Evolutionary conservation across 2,113 vertebrate genomes (phyloP), one percentile per base, ranked within the genome.

Genomic region (Tretioscincus oriximinensis): DNA sequence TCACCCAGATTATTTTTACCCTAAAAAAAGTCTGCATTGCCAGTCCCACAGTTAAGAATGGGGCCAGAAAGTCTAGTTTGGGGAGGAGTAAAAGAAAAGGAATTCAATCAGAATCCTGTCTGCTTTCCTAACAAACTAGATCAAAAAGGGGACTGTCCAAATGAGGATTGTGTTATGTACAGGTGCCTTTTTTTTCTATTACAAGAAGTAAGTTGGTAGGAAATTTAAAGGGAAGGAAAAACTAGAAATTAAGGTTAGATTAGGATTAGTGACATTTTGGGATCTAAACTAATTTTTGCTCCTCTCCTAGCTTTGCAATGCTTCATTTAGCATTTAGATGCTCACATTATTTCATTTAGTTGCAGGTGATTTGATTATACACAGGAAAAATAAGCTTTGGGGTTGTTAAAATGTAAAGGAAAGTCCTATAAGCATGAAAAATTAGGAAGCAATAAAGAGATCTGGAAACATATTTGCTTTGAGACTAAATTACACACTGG

Each of bases 381-480:
- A 82, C 74, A 81, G 66, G 83, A 90, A 90, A 88, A 83, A 14
- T 66, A 75, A 88, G n/a, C 66, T 81, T 9, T 10, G 76, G 67
- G 41, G 63, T 84, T 89, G 81, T 90, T 90, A 92, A 90, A 88
- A 12, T 71, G 69, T 82, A 87, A 91, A 69, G 88, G 54, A 87
- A 81, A 58, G 75, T 90, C 77, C 87, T 58, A 82, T 91, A 94
- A 88, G 89, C 90, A 93, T 92, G 92, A 93, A 91, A 93, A 94
- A 89, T 82, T 76, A 82, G 41, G 77, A 91, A 76, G 83, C 29
- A 92, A 81, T 89, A 89, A 90, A 85, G 70, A 76, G 49, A 2
- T 20, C 29, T 85, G 76, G 87, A 78, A 89, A 76, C 54, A 51
- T 87, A 68, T 89, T 91, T 87, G 18, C 81, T 60, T 85, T 72